These are phyloP conservation scores for Apotomis betuletana DNA, from an alignment of 2,888 invertebrate genomes.

Conservation along the genomic window DNA sequence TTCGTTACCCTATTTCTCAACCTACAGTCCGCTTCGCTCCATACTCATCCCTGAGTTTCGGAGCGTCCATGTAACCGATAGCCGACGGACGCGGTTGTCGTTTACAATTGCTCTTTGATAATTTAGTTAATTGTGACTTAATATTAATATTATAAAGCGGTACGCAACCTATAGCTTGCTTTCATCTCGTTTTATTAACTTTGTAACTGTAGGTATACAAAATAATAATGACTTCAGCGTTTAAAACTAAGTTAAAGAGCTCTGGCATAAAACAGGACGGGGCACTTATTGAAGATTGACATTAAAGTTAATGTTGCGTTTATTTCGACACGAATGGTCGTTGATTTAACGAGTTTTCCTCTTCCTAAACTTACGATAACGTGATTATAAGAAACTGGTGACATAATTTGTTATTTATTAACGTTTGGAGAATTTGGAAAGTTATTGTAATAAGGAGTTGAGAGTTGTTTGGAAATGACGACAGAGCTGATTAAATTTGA, in stretches of 20 bases:
- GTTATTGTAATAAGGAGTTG: conserved; percentile 25
- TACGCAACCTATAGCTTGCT: too few relatives aligned
- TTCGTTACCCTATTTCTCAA: too few relatives aligned
- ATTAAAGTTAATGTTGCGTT: conserved; percentile 32
- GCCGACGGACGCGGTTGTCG: too few relatives aligned
- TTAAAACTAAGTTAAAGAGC: conserved; percentile 16
- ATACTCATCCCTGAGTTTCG: too few relatives aligned
- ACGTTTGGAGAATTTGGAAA: conserved; percentile 8
- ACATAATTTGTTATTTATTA: conserved; percentile 4
- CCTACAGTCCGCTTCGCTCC: too few relatives aligned
- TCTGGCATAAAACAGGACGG: conserved; percentile 20
- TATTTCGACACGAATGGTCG: conserved; percentile 28
- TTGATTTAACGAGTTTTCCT: conserved; percentile 23
- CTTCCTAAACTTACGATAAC: conserved; percentile 1
- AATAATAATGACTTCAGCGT: background rate
- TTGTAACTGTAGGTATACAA: background rate
- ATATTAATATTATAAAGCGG: too few relatives aligned
- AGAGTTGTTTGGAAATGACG: conserved; percentile 3
- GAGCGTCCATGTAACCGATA: too few relatives aligned
- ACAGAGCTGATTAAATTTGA: conserved; percentile 15
- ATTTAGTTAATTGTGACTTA: too few relatives aligned
- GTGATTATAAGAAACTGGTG: background rate
- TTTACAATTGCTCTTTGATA: too few relatives aligned
- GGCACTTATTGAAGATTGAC: conserved; percentile 26
- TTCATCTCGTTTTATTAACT: background rate